phyloP scores from a whole-genome alignment of 2,797 vertebrate species.

The Limnodromus scolopaceus region DNA sequence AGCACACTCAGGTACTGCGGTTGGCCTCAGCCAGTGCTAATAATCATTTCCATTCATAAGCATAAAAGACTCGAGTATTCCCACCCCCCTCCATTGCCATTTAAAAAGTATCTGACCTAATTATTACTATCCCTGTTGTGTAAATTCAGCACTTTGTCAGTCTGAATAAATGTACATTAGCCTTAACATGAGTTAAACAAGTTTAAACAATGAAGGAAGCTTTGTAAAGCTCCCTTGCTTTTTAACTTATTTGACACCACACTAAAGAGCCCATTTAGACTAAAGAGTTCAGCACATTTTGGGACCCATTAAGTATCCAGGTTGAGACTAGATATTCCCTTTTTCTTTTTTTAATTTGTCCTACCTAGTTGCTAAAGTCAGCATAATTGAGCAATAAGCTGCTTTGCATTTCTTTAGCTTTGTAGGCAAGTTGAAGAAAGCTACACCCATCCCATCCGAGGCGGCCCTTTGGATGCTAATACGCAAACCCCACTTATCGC shows the following conservation, averaged over 20 bases:
- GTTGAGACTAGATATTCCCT: slow-evolving; percentile 56
- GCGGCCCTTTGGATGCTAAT: not conserved
- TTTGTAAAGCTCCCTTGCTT: slow-evolving; percentile 38
- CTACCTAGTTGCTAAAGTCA: slow-evolving; percentile 47
- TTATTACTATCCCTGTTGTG: slow-evolving; percentile 67
- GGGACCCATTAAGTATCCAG: slow-evolving; percentile 57
- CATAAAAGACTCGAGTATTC: not conserved
- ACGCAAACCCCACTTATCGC: slow-evolving; percentile 19
- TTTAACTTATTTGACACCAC: slow-evolving; percentile 65
- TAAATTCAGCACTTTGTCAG: slow-evolving; percentile 72
- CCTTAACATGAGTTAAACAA: slow-evolving; percentile 65
- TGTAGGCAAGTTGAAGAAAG: slow-evolving; percentile 20
- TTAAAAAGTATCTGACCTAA: slow-evolving; percentile 66
- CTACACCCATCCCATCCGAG: slow-evolving; percentile 10
- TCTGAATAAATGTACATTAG: slow-evolving; percentile 70
- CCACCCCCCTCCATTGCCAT: not conserved
- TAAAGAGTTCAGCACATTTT: slow-evolving; percentile 56
- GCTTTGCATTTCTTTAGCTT: slow-evolving; percentile 60
- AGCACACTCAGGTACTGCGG: not conserved
- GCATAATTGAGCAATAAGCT: slow-evolving; percentile 51
- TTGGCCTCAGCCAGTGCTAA: not conserved
- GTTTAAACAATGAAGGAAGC: slow-evolving; percentile 54
- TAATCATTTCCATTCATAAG: not conserved
- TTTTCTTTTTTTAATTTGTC: slow-evolving; percentile 54
- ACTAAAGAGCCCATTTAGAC: slow-evolving; percentile 64